Evolutionary conservation across 2,797 vertebrate genomes (phyloP).

Genomic region (Thamnophis elegans): DNA sequence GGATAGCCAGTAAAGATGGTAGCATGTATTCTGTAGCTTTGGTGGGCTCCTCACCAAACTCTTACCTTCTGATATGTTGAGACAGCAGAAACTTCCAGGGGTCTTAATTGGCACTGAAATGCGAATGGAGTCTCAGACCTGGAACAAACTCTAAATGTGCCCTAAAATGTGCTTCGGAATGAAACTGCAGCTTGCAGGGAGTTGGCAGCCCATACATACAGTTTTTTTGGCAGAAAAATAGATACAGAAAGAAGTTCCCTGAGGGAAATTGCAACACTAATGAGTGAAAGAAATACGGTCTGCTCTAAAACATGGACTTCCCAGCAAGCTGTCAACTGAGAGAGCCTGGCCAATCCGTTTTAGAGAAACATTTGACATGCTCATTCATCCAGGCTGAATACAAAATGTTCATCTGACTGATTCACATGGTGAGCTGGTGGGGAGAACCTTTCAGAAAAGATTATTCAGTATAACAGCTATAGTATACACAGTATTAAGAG

Average conservation of each 20-base stretch:
- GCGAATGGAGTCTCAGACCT: background rate
- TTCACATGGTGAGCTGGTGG: background rate
- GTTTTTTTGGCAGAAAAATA: background rate
- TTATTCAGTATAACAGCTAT: background rate
- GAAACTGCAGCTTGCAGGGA: background rate
- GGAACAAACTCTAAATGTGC: background rate
- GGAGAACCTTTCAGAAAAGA: background rate
- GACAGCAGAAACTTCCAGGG: background rate
- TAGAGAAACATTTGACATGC: slow-evolving; percentile 11
- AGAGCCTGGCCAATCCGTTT: background rate
- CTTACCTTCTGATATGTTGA: background rate
- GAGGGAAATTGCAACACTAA: slow-evolving; percentile 4
- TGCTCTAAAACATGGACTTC: slow-evolving; percentile 9
- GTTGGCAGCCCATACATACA: background rate
- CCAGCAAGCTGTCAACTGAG: background rate
- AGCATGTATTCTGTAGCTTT: background rate
- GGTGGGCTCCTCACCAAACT: background rate
- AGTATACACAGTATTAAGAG: background rate
- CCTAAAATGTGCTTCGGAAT: background rate
- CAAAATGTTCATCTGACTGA: slow-evolving; percentile 6
- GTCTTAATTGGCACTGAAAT: background rate
- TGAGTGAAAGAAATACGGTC: background rate
- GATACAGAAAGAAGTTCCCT: background rate
- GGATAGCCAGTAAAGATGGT: background rate
- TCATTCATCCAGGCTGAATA: slow-evolving; percentile 20